Evolutionary conservation across 2,888 invertebrate species (phyloP).

Genomic region (Boloria selene): DNA sequence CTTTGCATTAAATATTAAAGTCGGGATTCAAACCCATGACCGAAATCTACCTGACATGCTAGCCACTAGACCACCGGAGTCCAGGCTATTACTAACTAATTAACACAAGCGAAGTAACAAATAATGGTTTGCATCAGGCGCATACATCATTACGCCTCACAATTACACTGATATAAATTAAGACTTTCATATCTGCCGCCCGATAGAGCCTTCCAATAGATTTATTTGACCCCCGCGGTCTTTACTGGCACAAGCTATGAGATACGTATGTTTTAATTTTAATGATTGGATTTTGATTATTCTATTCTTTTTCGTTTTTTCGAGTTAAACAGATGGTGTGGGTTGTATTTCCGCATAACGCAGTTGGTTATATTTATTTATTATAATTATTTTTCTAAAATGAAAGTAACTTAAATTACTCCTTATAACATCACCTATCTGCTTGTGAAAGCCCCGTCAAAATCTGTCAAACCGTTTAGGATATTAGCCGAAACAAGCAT

Average conservation of each 20-base stretch:
- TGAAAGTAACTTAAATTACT: too few species aligned
- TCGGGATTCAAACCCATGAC: too few species aligned
- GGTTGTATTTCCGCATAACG: too few species aligned
- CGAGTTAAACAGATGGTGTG: too few species aligned
- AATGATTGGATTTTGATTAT: background rate
- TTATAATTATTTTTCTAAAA: too few species aligned
- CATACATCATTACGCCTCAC: slow-evolving; percentile 34
- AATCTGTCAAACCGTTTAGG: too few species aligned
- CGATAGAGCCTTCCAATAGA: slow-evolving; percentile 69
- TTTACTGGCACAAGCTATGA: slow-evolving; percentile 38
- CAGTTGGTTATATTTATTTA: too few species aligned
- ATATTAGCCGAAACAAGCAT: too few species aligned
- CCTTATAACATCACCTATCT: too few species aligned
- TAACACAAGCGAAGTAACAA: slow-evolving; percentile 15
- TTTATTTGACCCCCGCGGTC: slow-evolving; percentile 63
- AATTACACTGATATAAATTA: slow-evolving; percentile 40
- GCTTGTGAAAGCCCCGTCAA: too few species aligned
- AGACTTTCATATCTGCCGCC: slow-evolving; percentile 43
- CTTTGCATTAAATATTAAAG: too few species aligned
- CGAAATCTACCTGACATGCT: too few species aligned
- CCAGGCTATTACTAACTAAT: slow-evolving; percentile 7
- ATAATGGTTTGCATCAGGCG: slow-evolving; percentile 25
- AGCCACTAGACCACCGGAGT: slow-evolving; percentile 4
- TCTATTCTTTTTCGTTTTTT: background rate
- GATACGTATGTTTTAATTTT: background rate